These are phyloP conservation scores for Cheilosia variabilis DNA, from an alignment of 2,888 invertebrate genomes.

Conservation along the genomic window DNA sequence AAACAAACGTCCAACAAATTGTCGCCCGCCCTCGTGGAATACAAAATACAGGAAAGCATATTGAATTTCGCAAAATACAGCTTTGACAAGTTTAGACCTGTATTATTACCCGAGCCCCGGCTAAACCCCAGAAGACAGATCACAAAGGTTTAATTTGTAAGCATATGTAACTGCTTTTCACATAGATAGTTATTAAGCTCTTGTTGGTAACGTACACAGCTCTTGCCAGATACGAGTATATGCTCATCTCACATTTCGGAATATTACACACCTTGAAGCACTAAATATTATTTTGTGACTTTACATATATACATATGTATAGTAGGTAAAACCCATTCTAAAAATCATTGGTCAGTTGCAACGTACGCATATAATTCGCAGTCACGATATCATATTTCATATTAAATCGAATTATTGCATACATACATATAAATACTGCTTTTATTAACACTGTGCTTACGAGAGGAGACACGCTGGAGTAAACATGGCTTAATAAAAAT, in stretches of 20 bases:
- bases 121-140: neutral
- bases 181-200: neutral
- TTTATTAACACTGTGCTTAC: conserved; percentile 63
- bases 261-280: conserved; percentile 11
- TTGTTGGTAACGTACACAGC: conserved; percentile 5
- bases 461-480: conserved; percentile 62
- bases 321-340: conserved; percentile 1
- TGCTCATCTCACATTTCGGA: conserved; percentile 5
- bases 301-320: conserved; percentile 56
- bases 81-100: no score
- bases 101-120: neutral
- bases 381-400: conserved; percentile 25
- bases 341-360: conserved; percentile 38
- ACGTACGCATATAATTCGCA: conserved; percentile 18
- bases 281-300: conserved; percentile 9
- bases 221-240: neutral
- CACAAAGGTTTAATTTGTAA: neutral
- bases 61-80: no score
- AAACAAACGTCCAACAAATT: no score
- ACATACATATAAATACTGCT: conserved; percentile 32
- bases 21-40: no score
- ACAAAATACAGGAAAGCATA: no score
- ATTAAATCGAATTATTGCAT: conserved; percentile 1
- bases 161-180: neutral
- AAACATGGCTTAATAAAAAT: conserved; percentile 55